Base-by-base conservation (phyloP, 2,797 vertebrate genomes). In the Galaxias olidus region DNA sequence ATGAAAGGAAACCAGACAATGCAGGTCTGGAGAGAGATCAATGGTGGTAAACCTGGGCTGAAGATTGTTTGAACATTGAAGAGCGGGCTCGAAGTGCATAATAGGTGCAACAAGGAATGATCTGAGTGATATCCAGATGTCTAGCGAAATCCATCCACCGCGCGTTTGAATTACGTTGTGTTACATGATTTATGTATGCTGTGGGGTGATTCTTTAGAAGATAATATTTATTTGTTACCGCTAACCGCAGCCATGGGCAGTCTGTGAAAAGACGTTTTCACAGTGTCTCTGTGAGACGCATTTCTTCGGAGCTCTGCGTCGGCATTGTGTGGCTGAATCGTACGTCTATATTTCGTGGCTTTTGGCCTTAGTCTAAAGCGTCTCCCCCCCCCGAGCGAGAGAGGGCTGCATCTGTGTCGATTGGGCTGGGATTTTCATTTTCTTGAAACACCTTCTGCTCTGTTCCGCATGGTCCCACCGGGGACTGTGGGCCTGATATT, bases 371-470 rank as follows among this genome's bases (percentile, higher is more conserved):
- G 88, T 87, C 84, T 86, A 82, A 88, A 86, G 84, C 84, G 80
- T 84, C 84, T 84, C 78, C 48, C 88, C 82, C 74, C 62, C 65
- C 65, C 52, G 84, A 86, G 82, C 79, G 68, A 82, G 80, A 83
- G 81, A 83, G 87, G 84, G 85, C 82, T 75, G 84, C 89, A 89
- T 90, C 89, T 92, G 90, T 73, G 85, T 87, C 87, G 85, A 89
- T 89, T 84, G 83, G 80, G 88, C 83, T 90, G 88, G 88, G 89
- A 90, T 90, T 90, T 89, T 89, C 86, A 89, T 90, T 90, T 90
- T 90, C 90, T 89, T 90, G 86, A 91, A 92, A 89, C 91, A 89
- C 91, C 91, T 90, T 89, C 90, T 87, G 86, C 86, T 89, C 87
- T 87, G 87, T 90, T 91, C 86, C 85, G 86, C 86, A 81, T 73